Evolutionary conservation across 2,113 vertebrate genomes (phyloP).

Genomic region (Orthochromis indermauri): DNA sequence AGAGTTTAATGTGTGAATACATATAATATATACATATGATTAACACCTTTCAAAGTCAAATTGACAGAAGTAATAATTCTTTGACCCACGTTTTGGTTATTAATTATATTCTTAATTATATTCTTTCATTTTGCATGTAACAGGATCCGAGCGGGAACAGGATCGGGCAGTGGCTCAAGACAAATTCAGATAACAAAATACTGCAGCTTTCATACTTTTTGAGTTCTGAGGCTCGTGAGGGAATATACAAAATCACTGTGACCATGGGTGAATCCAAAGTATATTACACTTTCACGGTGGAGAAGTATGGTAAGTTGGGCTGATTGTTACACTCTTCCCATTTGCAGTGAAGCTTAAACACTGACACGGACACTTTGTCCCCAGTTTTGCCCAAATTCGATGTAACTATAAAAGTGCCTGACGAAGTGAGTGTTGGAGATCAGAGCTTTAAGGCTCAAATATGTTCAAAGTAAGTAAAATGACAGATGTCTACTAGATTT

Average conservation of each 20-base stretch:
- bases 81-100: neutral
- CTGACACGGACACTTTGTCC: neutral
- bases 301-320: constrained; percentile 59
- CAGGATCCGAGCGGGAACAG: constrained; percentile 47
- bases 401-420: neutral
- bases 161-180: constrained; percentile 64
- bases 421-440: constrained; percentile 14
- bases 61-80: neutral
- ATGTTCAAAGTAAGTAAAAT: constrained; percentile 58
- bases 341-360: neutral
- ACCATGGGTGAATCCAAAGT: neutral
- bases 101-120: neutral
- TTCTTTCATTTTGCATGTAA: neutral
- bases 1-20: neutral
- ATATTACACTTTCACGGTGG: constrained; percentile 53
- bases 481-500: neutral
- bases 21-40: neutral
- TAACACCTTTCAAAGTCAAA: neutral
- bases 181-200: constrained; percentile 35
- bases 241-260: constrained; percentile 31
- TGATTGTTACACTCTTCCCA: neutral
- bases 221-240: constrained; percentile 59
- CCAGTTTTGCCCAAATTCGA: constrained; percentile 58
- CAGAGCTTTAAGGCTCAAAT: constrained; percentile 19
- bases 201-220: constrained; percentile 56